Percentiles rank a stretch among this genome's conserved stretches.
These are phyloP conservation scores for Genyomyrus donnyi DNA, from an alignment of 2,113 vertebrate species.

Conservation along the genomic window DNA sequence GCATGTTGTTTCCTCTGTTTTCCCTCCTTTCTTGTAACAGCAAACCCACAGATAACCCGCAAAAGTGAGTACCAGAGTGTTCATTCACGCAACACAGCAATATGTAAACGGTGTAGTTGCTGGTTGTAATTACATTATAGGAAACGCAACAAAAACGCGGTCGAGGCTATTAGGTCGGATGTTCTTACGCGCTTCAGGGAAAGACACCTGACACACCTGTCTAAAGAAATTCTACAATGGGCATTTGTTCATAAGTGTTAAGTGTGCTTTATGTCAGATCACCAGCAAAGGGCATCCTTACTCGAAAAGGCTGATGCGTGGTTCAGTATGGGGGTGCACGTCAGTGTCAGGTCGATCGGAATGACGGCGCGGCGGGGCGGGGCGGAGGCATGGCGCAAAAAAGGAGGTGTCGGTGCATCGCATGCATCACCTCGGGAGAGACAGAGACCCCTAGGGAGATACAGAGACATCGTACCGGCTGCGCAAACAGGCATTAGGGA, in stretches of 20 bases:
- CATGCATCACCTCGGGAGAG: background rate
- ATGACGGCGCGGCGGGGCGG: background rate
- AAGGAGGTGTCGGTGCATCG: background rate
- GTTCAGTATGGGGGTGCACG: background rate
- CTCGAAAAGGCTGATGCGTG: background rate
- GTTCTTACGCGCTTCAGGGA: background rate
- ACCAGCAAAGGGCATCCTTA: background rate
- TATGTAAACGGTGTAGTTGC: background rate
- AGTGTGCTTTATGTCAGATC: background rate
- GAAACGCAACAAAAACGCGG: background rate
- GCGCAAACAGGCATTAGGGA: background rate
- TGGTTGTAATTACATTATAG: background rate
- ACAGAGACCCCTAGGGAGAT: background rate
- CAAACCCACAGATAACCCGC: slow-evolving; percentile 79
- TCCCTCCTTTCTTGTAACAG: slow-evolving; percentile 47
- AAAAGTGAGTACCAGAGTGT: slow-evolving; percentile 77
- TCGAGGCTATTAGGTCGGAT: background rate
- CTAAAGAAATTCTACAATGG: background rate
- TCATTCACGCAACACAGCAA: background rate
- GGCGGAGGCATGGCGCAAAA: background rate
- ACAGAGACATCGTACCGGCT: background rate
- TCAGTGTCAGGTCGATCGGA: background rate
- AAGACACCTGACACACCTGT: background rate
- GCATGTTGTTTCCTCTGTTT: background rate
- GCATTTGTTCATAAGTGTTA: background rate